Evolutionary conservation across 2,113 vertebrate genomes (phyloP).

Genomic region (Prochilodus magdalenae): DNA sequence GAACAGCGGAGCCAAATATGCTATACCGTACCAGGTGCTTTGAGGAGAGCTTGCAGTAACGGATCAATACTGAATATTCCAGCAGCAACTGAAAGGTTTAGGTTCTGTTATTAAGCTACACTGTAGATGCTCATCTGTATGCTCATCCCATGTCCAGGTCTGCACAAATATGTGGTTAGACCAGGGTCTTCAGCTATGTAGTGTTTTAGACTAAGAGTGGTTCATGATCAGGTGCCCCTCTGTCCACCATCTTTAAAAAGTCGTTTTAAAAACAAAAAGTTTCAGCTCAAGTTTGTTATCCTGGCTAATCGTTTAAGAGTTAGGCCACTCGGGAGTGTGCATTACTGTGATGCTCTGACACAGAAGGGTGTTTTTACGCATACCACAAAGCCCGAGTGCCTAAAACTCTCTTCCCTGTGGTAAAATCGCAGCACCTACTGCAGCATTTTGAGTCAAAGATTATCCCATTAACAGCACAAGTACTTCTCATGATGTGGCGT

Average conservation of each 20-base stretch:
- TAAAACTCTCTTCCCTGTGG: no score
- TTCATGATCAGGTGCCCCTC: background rate
- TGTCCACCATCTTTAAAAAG: background rate
- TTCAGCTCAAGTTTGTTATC: no score
- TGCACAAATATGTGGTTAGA: background rate
- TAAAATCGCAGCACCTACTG: no score
- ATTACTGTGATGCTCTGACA: no score
- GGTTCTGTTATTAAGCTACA: background rate
- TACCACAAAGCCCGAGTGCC: no score
- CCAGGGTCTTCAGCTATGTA: background rate
- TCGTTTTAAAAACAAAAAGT: background rate
- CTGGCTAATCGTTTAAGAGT: no score
- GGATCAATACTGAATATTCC: background rate
- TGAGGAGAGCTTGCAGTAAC: background rate
- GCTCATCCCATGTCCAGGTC: background rate
- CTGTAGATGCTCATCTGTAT: background rate
- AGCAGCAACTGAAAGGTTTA: background rate
- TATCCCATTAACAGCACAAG: no score
- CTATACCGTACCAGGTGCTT: constrained; percentile 31
- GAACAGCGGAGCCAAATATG: constrained; percentile 54
- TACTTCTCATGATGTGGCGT: no score
- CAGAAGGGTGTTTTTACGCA: no score
- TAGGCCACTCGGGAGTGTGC: no score
- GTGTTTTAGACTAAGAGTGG: background rate
- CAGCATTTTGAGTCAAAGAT: no score